Evolutionary conservation across 2,113 vertebrate genomes (phyloP).

Genomic region (Brienomyrus brachyistius): DNA sequence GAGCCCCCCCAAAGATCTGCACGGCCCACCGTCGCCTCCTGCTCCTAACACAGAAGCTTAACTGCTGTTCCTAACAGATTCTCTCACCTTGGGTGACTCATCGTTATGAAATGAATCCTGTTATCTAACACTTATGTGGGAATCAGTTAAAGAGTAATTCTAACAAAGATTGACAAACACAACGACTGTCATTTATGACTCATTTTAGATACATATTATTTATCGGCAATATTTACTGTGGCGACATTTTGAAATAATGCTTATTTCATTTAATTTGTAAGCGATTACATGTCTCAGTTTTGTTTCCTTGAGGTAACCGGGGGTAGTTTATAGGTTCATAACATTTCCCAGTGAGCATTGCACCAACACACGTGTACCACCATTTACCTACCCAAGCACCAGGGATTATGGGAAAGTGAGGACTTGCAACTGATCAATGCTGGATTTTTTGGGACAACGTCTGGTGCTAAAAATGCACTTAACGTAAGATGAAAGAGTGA

Average conservation of each 20-base stretch:
- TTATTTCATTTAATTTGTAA: not conserved
- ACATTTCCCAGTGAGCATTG: not conserved
- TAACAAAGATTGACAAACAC: not conserved
- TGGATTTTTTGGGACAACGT: not conserved
- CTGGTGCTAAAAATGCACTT: not conserved
- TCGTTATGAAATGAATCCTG: not conserved
- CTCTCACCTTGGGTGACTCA: not conserved
- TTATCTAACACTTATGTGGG: not conserved
- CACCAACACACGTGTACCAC: not conserved
- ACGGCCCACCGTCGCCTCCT: not conserved
- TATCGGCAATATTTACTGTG: not conserved
- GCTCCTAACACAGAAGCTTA: not conserved
- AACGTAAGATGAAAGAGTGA: not conserved
- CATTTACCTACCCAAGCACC: not conserved
- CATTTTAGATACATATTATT: not conserved
- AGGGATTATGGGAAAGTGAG: not conserved
- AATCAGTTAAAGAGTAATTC: not conserved
- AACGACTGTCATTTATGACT: not conserved
- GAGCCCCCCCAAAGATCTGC: not conserved
- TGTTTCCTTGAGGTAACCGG: not conserved
- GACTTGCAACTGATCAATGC: not conserved
- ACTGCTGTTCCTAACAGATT: not conserved
- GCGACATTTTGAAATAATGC: not conserved
- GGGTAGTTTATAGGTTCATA: not conserved
- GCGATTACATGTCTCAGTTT: not conserved